Percentiles rank a stretch among this genome's conserved stretches.
Evolutionary conservation across 2,797 vertebrate genomes (phyloP).

Genomic region (Anas bernieri): DNA sequence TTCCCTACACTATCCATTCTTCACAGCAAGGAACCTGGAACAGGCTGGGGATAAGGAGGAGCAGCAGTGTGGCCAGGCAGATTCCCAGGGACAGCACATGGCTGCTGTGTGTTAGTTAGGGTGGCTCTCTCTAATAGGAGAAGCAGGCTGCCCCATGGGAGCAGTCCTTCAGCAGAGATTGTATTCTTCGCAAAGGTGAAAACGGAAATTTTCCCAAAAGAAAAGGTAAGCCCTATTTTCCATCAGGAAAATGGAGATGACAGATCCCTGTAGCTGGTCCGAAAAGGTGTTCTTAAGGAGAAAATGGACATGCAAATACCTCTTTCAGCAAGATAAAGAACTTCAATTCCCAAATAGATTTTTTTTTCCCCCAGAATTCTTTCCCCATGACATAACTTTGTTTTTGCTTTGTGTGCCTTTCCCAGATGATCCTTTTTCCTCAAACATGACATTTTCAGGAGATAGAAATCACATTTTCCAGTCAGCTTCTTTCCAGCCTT

Average conservation of each 20-base stretch:
- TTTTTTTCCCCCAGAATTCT: neutral
- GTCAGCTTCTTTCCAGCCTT: neutral
- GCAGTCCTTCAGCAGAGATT: neutral
- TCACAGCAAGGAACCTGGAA: fast-evolving
- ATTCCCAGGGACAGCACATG: neutral
- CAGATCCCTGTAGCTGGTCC: neutral
- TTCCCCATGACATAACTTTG: neutral
- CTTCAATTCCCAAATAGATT: neutral
- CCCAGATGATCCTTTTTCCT: neutral
- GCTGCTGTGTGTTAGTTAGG: too few species aligned
- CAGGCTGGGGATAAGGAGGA: neutral
- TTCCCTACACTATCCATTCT: fast-evolving
- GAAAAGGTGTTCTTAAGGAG: neutral
- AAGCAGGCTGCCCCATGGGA: fast-evolving
- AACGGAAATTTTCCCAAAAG: neutral
- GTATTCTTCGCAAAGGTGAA: neutral
- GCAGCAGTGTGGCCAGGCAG: neutral
- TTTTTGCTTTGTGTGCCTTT: neutral
- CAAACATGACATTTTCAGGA: neutral
- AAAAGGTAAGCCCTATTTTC: neutral
- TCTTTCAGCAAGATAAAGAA: neutral
- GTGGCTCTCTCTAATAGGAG: fast-evolving
- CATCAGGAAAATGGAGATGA: neutral
- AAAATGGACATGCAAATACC: neutral
- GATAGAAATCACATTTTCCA: neutral